Evolutionary conservation across 2,888 invertebrate species (phyloP).

Genomic region (Auanema freiburgensis): DNA sequence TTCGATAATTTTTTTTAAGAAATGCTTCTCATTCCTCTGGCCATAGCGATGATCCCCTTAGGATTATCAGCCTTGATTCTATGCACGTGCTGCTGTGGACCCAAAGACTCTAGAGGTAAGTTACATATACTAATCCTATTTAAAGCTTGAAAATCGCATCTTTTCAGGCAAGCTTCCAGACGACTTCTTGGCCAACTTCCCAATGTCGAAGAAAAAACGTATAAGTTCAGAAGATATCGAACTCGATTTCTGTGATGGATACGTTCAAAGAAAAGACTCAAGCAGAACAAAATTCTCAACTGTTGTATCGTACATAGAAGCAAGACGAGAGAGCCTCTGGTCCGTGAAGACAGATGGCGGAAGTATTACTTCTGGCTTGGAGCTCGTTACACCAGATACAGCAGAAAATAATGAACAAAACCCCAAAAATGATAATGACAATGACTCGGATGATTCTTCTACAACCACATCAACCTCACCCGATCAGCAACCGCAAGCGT

Average conservation of each 20-base stretch:
- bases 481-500: slow-evolving; percentile 12
- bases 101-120: slow-evolving; percentile 54
- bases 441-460: background rate
- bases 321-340: slow-evolving; percentile 44
- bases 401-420: background rate
- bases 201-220: slow-evolving; percentile 30
- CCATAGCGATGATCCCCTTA: slow-evolving; percentile 58
- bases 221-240: slow-evolving; percentile 41
- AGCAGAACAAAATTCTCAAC: slow-evolving; percentile 51
- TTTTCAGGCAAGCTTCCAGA: slow-evolving; percentile 42
- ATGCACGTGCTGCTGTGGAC: slow-evolving; percentile 61
- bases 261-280: slow-evolving; percentile 48
- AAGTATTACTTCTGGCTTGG: slow-evolving; percentile 23
- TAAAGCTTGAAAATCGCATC: background rate
- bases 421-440: no score
- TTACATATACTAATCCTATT: background rate
- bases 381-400: background rate
- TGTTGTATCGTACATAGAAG: slow-evolving; percentile 48
- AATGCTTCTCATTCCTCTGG: slow-evolving; percentile 52
- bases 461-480: slow-evolving; percentile 3
- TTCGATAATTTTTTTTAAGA: slow-evolving; percentile 12
- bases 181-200: slow-evolving; percentile 34
- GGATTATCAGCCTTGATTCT: slow-evolving; percentile 53
- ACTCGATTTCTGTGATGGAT: slow-evolving; percentile 47
- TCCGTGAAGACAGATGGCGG: slow-evolving; percentile 29